Percentiles rank a stretch among this genome's conserved stretches.
Evolutionary conservation across 2,888 invertebrate species (phyloP).

Genomic region (Perdita meconis): DNA sequence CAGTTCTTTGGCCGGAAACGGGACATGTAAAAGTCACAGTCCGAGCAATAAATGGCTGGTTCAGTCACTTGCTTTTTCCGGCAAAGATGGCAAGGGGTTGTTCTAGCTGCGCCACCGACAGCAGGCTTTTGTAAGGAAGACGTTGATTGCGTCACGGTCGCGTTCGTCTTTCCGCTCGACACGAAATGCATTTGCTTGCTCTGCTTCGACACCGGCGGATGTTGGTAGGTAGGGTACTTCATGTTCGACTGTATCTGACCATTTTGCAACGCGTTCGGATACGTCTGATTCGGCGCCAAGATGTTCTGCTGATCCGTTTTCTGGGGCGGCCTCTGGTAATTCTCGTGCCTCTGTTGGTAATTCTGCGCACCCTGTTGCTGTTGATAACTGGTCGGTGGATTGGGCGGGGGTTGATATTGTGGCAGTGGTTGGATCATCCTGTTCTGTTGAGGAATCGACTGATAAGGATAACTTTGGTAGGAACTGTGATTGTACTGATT

Average conservation of each 20-base stretch:
- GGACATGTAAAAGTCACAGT: conserved; percentile 97
- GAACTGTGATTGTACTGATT: conserved; percentile 75
- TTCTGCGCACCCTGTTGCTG: conserved; percentile 75
- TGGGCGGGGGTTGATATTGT: conserved; percentile 84
- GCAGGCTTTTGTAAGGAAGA: conserved; percentile 59
- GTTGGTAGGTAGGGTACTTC: conserved; percentile 88
- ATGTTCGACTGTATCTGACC: conserved; percentile 80
- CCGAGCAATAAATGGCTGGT: conserved; percentile 93
- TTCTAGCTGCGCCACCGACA: conserved; percentile 82
- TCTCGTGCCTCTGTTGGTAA: conserved; percentile 67
- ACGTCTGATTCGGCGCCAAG: conserved; percentile 78
- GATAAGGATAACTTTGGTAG: conserved; percentile 78
- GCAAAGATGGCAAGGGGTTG: conserved; percentile 93
- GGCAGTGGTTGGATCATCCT: conserved; percentile 80
- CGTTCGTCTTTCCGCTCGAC: conserved; percentile 89
- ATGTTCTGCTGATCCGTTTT: conserved; percentile 81
- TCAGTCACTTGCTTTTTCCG: conserved; percentile 92
- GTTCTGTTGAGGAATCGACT: conserved; percentile 72
- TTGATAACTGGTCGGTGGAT: conserved; percentile 76
- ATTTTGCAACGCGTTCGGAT: conserved; percentile 79
- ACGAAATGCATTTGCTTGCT: conserved; percentile 89
- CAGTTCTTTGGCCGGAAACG: conserved; percentile 89
- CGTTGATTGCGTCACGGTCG: conserved; percentile 87
- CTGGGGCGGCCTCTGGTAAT: conserved; percentile 82
- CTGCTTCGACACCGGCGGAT: conserved; percentile 86